Base-by-base conservation (phyloP, 2,888 invertebrate genomes). In the Taphrorychus bicolor region DNA sequence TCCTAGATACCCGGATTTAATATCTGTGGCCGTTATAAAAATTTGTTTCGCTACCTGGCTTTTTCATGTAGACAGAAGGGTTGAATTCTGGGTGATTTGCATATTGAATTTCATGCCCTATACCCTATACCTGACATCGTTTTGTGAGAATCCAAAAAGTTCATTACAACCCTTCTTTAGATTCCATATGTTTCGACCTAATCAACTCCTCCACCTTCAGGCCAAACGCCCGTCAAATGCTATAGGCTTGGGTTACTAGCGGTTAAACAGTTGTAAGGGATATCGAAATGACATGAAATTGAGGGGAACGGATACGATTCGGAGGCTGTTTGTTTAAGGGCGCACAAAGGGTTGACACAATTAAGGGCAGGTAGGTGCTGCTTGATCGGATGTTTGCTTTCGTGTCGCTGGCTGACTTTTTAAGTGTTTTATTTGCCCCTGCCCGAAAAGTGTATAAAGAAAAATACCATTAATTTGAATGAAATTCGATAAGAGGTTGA, bases 341-440 rank as follows among this genome's bases (percentile, higher is more conserved):
- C 59, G 53, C 65, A 59, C 57, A 56, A 66, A 66, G 67, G 67
- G 61, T 67, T 67, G 67, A 67, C 67, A 67, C 67, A 67, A 67
- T 67, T 67, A 62, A 62, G 54, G 58, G 67, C 61, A 62, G 67
- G 62, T 67, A 62, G 59, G 49, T 60, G 58, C 58, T 48, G 62
- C 19, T 61, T 45, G 62, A 58, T 61, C 67, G 67, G 67, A 67
- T 68, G 68, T 68, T 68, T 68, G 63, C 63, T 59, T 63, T 68
- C 59, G 54, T 68, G 67, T 67, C 58, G 58, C 67, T 52, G 63
- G 32, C 63, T 63, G 68, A 68, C 68, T 68, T 68, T 67, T 68
- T 68, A 63, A 68, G 68, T 68, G 63, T 68, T 68, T 63, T 68
- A 68, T 68, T 68, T 68, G 63, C 68, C 51, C 52, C 42, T 14